Conservation (phyloP, 2,797 vertebrate species). For the Adelosebastes latens region DNA sequence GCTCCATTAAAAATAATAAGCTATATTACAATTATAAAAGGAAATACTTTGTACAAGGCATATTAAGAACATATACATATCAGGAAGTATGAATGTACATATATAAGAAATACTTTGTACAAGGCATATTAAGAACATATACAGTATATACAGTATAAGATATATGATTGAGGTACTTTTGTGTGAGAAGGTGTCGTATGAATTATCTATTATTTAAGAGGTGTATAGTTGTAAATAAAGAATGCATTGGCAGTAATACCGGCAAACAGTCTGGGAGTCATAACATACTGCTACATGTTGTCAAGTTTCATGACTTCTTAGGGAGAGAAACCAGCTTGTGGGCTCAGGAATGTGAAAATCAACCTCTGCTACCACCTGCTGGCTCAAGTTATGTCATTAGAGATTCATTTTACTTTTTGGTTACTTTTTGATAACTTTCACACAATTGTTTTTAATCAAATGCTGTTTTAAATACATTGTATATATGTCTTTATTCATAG, state of each 20-base stretch:
- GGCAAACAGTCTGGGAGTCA: background rate
- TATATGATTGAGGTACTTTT: too few relatives aligned
- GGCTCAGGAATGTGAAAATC: background rate
- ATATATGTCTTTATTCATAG: background rate
- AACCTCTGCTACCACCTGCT: constrained; percentile 58
- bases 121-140: too few relatives aligned
- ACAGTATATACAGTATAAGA: too few relatives aligned
- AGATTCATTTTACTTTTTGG: background rate
- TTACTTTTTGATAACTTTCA: background rate
- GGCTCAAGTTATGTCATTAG: background rate
- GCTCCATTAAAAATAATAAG: too few relatives aligned
- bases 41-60: too few relatives aligned
- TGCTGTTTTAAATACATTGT: rapidly evolving
- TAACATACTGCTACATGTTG: background rate
- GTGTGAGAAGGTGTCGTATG: too few relatives aligned
- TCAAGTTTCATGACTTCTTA: background rate
- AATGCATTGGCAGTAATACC: background rate
- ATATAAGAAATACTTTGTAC: too few relatives aligned
- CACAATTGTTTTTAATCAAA: background rate
- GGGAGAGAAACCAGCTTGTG: background rate
- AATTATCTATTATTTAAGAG: too few relatives aligned
- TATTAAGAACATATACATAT: too few relatives aligned
- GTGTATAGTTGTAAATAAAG: background rate
- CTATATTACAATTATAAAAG: too few relatives aligned
- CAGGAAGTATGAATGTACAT: too few relatives aligned